These are phyloP conservation scores for Probosciger aterrimus DNA, from an alignment of 2,113 vertebrate genomes.

Conservation along the genomic window DNA sequence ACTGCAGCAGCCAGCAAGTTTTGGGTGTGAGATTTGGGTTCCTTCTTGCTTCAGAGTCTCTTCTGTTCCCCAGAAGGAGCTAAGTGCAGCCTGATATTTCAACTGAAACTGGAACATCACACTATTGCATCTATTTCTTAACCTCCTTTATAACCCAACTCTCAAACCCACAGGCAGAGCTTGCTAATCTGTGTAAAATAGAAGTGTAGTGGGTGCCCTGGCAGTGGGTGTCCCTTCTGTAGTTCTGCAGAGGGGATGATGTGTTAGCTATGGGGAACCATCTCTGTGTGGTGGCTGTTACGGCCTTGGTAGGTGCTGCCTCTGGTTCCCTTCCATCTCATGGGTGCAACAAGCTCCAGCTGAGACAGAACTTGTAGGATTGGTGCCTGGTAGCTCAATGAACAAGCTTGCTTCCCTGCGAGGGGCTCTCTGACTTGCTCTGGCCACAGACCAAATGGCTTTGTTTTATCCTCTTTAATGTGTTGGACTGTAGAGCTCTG, in stretches of 20 bases:
- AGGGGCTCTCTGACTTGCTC: background rate
- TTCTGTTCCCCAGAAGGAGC: background rate
- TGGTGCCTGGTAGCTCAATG: background rate
- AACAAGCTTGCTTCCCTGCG: background rate
- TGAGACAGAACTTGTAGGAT: fast-evolving
- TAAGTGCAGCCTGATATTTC: background rate
- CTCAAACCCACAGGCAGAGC: background rate
- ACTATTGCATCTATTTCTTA: background rate
- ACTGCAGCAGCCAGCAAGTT: background rate
- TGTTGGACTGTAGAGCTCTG: background rate
- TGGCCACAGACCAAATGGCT: background rate
- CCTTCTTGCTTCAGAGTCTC: background rate
- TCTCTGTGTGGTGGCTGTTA: background rate
- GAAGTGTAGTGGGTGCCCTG: background rate
- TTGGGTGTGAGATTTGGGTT: background rate
- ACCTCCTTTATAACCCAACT: background rate
- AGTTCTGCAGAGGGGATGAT: background rate
- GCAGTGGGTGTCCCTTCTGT: background rate
- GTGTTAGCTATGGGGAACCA: background rate
- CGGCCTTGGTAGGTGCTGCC: background rate
- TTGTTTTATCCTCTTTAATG: background rate
- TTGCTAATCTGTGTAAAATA: fast-evolving
- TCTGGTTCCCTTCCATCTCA: background rate
- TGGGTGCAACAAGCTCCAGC: background rate
- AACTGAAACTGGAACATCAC: background rate